Conservation (phyloP, 1,140 invertebrate species). For the Apis florea region DNA sequence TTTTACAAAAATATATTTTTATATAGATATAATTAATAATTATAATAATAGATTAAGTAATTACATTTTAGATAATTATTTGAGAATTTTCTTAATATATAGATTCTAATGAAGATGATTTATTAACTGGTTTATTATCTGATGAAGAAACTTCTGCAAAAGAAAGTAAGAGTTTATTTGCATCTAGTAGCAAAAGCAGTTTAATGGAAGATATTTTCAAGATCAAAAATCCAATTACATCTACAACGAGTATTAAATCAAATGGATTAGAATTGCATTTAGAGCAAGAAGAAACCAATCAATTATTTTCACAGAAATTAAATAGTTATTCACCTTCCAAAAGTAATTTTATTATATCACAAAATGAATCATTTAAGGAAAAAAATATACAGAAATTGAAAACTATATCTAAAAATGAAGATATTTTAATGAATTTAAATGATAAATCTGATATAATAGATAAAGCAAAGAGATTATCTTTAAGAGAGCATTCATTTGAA, state of each 20-base stretch:
- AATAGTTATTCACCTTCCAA: constrained; percentile 1
- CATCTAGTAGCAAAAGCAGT: constrained; percentile 48
- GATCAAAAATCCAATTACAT: constrained; percentile 46
- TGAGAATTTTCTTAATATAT: background rate
- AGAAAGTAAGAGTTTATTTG: constrained; percentile 44
- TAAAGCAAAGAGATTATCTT: constrained; percentile 58
- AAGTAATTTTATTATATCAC: constrained; percentile 21
- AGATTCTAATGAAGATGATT: constrained; percentile 66
- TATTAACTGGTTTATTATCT: constrained; percentile 61
- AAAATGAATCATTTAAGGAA: constrained; percentile 19
- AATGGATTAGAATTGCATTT: constrained; percentile 3
- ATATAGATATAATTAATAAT: background rate
- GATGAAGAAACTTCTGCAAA: constrained; percentile 61
- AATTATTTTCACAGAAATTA: constrained; percentile 19
- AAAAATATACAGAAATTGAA: constrained; percentile 27
- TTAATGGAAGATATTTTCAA: constrained; percentile 66
- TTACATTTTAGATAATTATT: constrained; percentile 1
- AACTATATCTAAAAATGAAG: constrained; percentile 39
- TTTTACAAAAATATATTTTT: background rate
- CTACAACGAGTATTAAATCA: constrained; percentile 14
- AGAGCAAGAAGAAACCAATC: constrained; percentile 16
- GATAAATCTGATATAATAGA: constrained; percentile 43
- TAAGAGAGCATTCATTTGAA: constrained; percentile 72
- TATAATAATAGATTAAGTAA: background rate
- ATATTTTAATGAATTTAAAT: constrained; percentile 34